Percentiles rank a stretch among this genome's conserved stretches.
phyloP scores from a whole-genome alignment of 2,888 invertebrate species.

The Calliphora vomitoria region DNA sequence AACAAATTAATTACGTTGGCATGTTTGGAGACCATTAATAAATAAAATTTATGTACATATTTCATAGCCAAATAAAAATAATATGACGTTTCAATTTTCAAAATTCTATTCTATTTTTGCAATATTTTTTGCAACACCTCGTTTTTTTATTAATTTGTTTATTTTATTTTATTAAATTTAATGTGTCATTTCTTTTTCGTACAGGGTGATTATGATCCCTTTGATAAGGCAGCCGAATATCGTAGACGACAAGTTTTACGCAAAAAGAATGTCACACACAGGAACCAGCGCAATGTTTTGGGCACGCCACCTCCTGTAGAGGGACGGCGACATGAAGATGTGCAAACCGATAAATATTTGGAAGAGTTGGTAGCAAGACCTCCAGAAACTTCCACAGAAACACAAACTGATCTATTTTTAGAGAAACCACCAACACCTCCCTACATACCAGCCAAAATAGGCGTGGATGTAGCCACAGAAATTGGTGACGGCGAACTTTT shows the following conservation, averaged over 20 bases:
- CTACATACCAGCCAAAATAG: conserved; percentile 92
- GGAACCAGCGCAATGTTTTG: conserved; percentile 85
- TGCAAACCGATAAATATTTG: conserved; percentile 95
- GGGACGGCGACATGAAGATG: conserved; percentile 93
- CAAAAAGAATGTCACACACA: conserved; percentile 86
- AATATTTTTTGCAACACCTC: conserved; percentile 25
- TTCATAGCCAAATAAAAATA: conserved; percentile 38
- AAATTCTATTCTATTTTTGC: conserved; percentile 25
- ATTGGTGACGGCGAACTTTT: conserved; percentile 96
- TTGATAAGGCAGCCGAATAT: conserved; percentile 83
- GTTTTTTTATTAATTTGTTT: conserved; percentile 23
- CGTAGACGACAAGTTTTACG: conserved; percentile 91
- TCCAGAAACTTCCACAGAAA: conserved; percentile 90
- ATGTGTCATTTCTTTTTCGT: conserved; percentile 35
- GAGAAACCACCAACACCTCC: conserved; percentile 93
- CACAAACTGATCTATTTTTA: conserved; percentile 94
- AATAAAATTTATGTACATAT: not conserved
- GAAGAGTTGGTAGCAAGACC: conserved; percentile 93
- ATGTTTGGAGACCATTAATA: conserved; percentile 58
- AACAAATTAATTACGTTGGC: conserved; percentile 55
- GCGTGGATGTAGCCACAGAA: conserved; percentile 93
- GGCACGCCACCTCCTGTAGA: conserved; percentile 87
- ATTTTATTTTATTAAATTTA: not conserved
- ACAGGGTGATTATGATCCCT: conserved; percentile 85
- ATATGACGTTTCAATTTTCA: conserved; percentile 42